Base-by-base conservation (phyloP, 2,888 invertebrate genomes). In the Euspilapteryx auroguttella region DNA sequence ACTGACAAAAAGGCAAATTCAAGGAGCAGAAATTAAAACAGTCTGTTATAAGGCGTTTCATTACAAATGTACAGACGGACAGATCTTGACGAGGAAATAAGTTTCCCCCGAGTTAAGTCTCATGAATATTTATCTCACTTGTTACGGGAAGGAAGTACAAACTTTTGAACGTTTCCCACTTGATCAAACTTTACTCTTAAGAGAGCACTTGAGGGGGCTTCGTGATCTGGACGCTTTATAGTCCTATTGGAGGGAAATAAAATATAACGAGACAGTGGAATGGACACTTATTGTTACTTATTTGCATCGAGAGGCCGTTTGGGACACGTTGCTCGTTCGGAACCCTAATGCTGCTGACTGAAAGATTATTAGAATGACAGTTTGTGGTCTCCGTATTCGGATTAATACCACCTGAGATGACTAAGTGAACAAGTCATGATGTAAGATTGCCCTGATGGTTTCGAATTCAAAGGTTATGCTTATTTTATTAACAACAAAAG, bases 121-220 rank as follows among this genome's bases (percentile, higher is more conserved):
- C 66, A 69, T 73, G 71, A 73, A 71, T 73, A 73, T 73, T 73
- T 68, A 73, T 71, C 58, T 58, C 52, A 42, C 44, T 52, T 59
- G 56, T 61, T 55, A 53, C 43, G 57, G 66, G 31, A 23, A 30
- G 28, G 56, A 48, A 59, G 52, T 55, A 49, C 49, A 58, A 69
- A 71, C 62, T 73, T 66, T 55, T 55, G 52, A 62, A 58, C 55
- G 57, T 61, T 62, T 66, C 61, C 55, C 62, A 68, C 65, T 69
- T 65, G 65, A 69, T 71, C 66, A 65, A 68, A 71, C 63, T 69
- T 71, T 54, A 56, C 49, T 62, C 49, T 61, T 57, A 56, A 52
- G 47, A 44, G 43, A 45, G 49, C 25, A 21, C 45, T 44, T 31
- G 30, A 46, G 45, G n/a, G 44, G 41, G 37, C 38, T 35, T 35